phyloP scores from a whole-genome alignment of 2,888 invertebrate genomes.

The Drosophila anomalata region DNA sequence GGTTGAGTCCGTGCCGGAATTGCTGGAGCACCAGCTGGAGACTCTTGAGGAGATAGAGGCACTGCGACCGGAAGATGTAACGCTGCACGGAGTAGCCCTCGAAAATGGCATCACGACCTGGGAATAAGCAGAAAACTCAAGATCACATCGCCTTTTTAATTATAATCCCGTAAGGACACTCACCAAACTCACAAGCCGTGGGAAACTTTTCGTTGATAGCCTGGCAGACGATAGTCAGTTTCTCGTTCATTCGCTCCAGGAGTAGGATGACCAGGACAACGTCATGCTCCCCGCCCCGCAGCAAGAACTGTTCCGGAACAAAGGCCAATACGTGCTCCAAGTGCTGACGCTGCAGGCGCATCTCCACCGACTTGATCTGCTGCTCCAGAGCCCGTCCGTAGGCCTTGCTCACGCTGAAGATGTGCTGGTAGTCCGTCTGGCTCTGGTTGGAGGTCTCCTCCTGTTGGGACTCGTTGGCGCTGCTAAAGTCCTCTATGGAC shows the following conservation, averaged over 20 bases:
- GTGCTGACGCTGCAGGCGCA: conserved; percentile 92
- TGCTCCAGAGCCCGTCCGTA: conserved; percentile 93
- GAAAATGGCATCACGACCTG: conserved; percentile 87
- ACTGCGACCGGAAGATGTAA: conserved; percentile 92
- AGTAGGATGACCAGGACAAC: conserved; percentile 93
- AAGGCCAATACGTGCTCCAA: conserved; percentile 95
- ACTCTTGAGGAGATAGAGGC: conserved; percentile 90
- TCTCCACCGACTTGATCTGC: conserved; percentile 94
- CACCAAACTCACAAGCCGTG: conserved; percentile 89
- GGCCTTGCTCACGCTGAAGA: conserved; percentile 86
- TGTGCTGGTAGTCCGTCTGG: conserved; percentile 90
- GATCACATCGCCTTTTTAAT: neutral
- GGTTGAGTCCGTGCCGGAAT: conserved; percentile 89
- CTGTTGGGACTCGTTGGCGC: conserved; percentile 76
- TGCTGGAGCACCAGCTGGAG: conserved; percentile 89
- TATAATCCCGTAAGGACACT: conserved; percentile 70
- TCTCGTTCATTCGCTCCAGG: conserved; percentile 93
- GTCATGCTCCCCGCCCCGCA: conserved; percentile 93
- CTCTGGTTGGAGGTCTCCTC: conserved; percentile 77
- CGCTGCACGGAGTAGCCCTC: conserved; percentile 95
- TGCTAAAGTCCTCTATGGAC: conserved; percentile 83
- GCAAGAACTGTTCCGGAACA: conserved; percentile 97
- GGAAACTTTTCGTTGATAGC: conserved; percentile 95
- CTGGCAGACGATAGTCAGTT: conserved; percentile 94
- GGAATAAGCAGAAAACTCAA: neutral